Evolutionary conservation across 2,113 vertebrate genomes (phyloP).

Genomic region (Notiomystis cincta): DNA sequence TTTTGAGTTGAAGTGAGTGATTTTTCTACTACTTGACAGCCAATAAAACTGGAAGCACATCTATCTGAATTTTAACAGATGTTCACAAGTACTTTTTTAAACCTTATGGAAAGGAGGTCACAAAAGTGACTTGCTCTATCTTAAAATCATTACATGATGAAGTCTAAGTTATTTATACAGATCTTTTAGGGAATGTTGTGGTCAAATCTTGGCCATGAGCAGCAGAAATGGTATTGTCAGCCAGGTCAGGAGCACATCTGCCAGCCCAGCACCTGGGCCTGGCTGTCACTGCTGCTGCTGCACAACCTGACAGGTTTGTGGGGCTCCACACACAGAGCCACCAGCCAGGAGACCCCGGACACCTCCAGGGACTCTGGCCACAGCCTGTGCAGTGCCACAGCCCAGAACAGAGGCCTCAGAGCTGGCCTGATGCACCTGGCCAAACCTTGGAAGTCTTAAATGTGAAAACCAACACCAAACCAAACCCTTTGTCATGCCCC

Average conservation of each 20-base stretch:
- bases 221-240: fast-evolving
- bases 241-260: not conserved
- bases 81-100: not conserved
- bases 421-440: fast-evolving
- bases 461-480: not conserved
- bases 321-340: not conserved
- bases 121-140: not conserved
- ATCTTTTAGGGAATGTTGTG: fast-evolving
- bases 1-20: not conserved
- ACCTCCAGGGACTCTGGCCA: not conserved
- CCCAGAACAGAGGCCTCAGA: fast-evolving
- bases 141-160: not conserved
- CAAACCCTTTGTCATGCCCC: not conserved
- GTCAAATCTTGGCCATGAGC: not conserved
- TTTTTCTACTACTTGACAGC: not conserved
- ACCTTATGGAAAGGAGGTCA: not conserved
- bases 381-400: not conserved
- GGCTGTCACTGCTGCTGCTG: not conserved
- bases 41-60: not conserved
- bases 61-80: not conserved
- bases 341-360: not conserved
- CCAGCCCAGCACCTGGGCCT: not conserved
- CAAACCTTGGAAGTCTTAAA: not conserved
- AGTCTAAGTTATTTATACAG: not conserved
- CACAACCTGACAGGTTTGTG: fast-evolving